phyloP scores from a whole-genome alignment of 1,140 invertebrate genomes.

The Olivierus martensii region DNA sequence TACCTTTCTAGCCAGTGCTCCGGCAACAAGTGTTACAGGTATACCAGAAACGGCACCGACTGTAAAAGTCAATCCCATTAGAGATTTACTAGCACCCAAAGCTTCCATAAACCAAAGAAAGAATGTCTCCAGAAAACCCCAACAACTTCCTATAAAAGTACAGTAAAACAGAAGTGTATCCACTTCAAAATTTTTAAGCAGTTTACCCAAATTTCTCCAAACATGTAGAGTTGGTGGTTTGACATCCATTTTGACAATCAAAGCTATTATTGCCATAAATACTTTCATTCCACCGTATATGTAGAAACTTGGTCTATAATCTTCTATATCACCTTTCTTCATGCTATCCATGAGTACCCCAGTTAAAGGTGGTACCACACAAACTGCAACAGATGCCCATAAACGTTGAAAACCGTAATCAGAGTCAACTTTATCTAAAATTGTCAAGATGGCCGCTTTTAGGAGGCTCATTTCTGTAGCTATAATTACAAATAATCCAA shows the following conservation, averaged over 20 bases:
- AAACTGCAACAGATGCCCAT: conserved; percentile 57
- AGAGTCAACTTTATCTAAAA: conserved; percentile 55
- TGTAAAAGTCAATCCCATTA: conserved; percentile 70
- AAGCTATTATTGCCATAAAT: conserved; percentile 46
- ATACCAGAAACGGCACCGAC: conserved; percentile 60
- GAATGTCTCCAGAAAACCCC: conserved; percentile 73
- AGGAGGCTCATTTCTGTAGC: conserved; percentile 42
- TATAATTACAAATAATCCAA: neutral
- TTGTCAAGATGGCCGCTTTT: conserved; percentile 63
- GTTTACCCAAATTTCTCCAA: conserved; percentile 34
- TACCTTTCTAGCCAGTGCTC: conserved; percentile 55
- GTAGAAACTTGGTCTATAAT: conserved; percentile 57
- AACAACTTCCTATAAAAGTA: conserved; percentile 39
- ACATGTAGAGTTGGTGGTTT: conserved; percentile 47
- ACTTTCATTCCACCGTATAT: conserved; percentile 55
- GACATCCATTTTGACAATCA: conserved; percentile 58
- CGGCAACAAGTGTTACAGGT: conserved; percentile 56
- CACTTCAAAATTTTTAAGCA: conserved; percentile 57
- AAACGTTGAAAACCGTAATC: conserved; percentile 65
- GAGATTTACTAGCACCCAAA: conserved; percentile 52
- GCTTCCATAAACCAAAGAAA: conserved; percentile 70
- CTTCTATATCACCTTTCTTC: neutral
- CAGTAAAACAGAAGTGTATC: conserved; percentile 30
- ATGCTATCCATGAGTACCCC: conserved; percentile 49
- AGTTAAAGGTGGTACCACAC: conserved; percentile 59